A percentile compares a stretch with the other conserved stretches of the same genome.
Evolutionary conservation across 2,888 invertebrate genomes (phyloP).

Genomic region (Psococerastis gibbosa): DNA sequence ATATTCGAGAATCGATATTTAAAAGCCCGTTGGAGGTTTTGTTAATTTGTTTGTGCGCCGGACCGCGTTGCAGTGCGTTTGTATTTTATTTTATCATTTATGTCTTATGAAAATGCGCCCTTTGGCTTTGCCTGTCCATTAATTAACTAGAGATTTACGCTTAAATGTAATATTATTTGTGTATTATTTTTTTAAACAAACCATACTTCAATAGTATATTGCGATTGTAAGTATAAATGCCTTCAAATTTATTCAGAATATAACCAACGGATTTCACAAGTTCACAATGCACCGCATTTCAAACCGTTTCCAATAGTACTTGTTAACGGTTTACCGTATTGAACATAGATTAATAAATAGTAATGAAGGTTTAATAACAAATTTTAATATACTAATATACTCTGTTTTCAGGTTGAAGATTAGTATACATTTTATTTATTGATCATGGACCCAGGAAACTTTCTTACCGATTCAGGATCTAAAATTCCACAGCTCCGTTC

Average conservation of each 20-base stretch:
- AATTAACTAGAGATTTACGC: background rate
- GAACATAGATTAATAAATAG: background rate
- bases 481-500: conserved; percentile 5
- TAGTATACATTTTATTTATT: background rate
- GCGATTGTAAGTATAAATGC: background rate
- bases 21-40: too few species aligned
- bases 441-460: conserved; percentile 1
- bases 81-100: too few species aligned
- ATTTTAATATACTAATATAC: too few species aligned
- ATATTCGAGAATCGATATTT: too few species aligned
- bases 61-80: too few species aligned
- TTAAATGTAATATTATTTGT: background rate
- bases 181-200: background rate
- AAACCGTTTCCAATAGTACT: background rate
- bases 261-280: background rate
- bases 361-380: background rate
- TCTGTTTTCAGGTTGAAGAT: too few species aligned
- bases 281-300: background rate
- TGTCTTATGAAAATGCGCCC: too few species aligned
- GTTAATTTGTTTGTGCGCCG: too few species aligned
- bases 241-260: too few species aligned
- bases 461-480: conserved; percentile 3
- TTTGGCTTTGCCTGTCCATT: too few species aligned
- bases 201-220: too few species aligned
- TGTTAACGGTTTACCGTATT: background rate